Base-by-base conservation (phyloP, 1,140 invertebrate species). In the Chelonus insularis region DNA sequence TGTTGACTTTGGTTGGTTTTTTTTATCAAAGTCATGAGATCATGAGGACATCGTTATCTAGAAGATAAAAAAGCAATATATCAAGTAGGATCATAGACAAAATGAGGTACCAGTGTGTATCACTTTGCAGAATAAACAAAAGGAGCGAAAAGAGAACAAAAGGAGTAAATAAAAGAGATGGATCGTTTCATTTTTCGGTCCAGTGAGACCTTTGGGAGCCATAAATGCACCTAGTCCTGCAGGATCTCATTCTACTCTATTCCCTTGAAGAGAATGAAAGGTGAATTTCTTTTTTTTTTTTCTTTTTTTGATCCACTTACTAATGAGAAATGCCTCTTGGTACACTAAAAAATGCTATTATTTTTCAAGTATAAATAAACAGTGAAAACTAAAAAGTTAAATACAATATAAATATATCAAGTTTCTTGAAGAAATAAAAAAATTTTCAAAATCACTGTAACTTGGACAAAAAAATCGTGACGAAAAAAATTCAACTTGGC, bases 291-390 rank as follows among this genome's bases (percentile, higher is more conserved):
- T 11, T n/a, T 14, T n/a, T n/a, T n/a, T n/a, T n/a, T n/a, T n/a
- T n/a, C n/a, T n/a, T n/a, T 11, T 39, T 39, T 39, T 11, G 4
- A 4, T 11, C 14, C 37, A 11, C 2, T 32, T 14, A 34, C 43
- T 58, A 58, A 58, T 58, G 56, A 58, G 56, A 58, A 58, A 37
- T 58, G n/a, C n/a, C n/a, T n/a, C n/a, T n/a, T n/a, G n/a, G n/a
- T n/a, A n/a, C n/a, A n/a, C n/a, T n/a, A n/a, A n/a, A n/a, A n/a
- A n/a, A n/a, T n/a, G n/a, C n/a, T n/a, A n/a, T n/a, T n/a, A n/a
- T n/a, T n/a, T n/a, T n/a, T n/a, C n/a, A n/a, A n/a, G n/a, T n/a
- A n/a, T n/a, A n/a, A n/a, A n/a, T n/a, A n/a, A n/a, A n/a, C n/a
- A n/a, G n/a, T n/a, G n/a, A n/a, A n/a, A n/a, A n/a, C n/a, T n/a